Percentiles rank a stretch among this genome's conserved stretches.
Evolutionary conservation across 1,140 invertebrate genomes (phyloP).

Genomic region (Camponotus floridanus): DNA sequence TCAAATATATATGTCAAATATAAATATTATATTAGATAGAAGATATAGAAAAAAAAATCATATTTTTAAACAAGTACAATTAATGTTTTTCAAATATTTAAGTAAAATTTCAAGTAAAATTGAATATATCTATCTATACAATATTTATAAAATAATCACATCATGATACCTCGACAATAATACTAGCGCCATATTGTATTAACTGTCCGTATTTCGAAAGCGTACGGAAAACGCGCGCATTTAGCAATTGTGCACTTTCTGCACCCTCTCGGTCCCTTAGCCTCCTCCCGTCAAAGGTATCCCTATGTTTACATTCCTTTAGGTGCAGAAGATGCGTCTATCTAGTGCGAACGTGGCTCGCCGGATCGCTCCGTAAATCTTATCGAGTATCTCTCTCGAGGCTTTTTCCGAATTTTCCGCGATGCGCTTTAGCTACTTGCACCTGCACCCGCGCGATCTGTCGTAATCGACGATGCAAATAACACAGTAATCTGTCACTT

Average conservation of each 20-base stretch:
- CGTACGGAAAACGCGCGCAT: conserved; percentile 7
- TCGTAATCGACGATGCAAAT: conserved; percentile 55
- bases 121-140: not conserved
- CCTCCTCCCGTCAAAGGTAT: not conserved
- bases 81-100: not conserved
- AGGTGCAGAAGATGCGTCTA: too few species aligned
- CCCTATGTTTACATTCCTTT: too few species aligned
- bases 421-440: not conserved
- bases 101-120: not conserved
- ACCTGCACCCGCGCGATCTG: not conserved
- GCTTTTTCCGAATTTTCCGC: not conserved
- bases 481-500: conserved; percentile 50
- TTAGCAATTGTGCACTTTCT: not conserved
- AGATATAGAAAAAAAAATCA: too few species aligned
- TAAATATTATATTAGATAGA: too few species aligned
- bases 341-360: not conserved
- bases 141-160: not conserved
- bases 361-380: not conserved
- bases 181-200: not conserved
- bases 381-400: not conserved
- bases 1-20: too few species aligned
- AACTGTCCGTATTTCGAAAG: not conserved
- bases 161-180: not conserved
- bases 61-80: not conserved
- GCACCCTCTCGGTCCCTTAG: not conserved